phyloP scores from a whole-genome alignment of 2,113 vertebrate species.

The Ranitomeya imitator region DNA sequence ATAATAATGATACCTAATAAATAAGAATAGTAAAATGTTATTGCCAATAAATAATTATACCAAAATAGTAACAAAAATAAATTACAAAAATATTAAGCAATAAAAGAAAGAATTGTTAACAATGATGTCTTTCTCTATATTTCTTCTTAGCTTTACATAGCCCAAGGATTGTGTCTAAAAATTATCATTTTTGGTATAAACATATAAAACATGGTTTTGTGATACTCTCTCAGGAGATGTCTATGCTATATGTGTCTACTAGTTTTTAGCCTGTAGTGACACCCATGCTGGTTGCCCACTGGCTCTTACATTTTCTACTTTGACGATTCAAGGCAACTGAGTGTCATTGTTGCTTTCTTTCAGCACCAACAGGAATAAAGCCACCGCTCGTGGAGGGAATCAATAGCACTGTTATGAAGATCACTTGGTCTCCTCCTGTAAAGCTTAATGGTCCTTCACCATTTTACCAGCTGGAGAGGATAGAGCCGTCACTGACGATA shows the following conservation, averaged over 20 bases:
- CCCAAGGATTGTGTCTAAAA: no score
- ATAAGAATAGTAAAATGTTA: no score
- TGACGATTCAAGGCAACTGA: background rate
- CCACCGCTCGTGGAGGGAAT: slow-evolving; percentile 72
- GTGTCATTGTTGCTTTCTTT: slow-evolving; percentile 53
- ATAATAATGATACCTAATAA: no score
- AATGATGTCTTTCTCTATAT: background rate
- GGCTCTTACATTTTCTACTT: background rate
- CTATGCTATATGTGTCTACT: background rate
- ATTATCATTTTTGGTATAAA: no score
- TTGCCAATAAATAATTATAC: background rate
- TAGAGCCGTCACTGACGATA: slow-evolving; percentile 78
- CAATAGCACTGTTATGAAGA: slow-evolving; percentile 76
- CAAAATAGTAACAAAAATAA: background rate
- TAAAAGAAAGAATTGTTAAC: background rate
- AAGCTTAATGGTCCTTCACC: slow-evolving; percentile 84
- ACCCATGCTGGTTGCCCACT: background rate
- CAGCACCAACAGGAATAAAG: slow-evolving; percentile 80
- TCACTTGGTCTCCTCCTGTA: slow-evolving; percentile 79
- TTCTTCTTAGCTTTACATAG: no score
- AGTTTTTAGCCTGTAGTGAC: background rate
- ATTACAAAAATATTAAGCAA: background rate
- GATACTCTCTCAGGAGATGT: no score
- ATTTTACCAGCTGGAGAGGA: slow-evolving; percentile 85
- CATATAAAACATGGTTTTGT: no score